Base-by-base conservation (phyloP, 2,888 invertebrate species). In the Mythimna albipuncta region DNA sequence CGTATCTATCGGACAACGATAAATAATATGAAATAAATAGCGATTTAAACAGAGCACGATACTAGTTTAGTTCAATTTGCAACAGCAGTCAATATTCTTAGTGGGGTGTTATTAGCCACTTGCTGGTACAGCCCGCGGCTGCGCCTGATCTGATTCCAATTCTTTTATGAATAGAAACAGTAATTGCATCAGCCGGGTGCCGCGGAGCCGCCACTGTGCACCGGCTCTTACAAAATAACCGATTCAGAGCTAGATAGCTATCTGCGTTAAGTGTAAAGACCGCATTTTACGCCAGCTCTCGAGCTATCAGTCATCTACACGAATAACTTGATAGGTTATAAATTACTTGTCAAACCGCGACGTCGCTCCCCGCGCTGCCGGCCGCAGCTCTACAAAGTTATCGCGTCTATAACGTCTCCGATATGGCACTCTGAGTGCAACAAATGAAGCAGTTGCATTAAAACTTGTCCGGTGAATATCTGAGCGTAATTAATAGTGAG, bases 381-480 rank as follows among this genome's bases (percentile, higher is more conserved):
- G 92, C 89, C 89, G 90, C 90, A 90, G 85, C 81, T 84, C 84
- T 84, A 92, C 94, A 95, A 94, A 95, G 94, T 93, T 95, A 95
- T 95, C 95, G 88, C 86, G 85, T 80, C 87, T 92, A 90, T 91
- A 93, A 91, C 92, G 92, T 93, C 91, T 87, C 90, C 89, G 95
- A 95, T 95, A 95, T 93, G 92, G 94, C 93, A 94, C 94, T 95
- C 92, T 92, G 89, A 90, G 91, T 87, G 90, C 90, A 92, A 94
- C 95, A 94, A 95, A 96, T 96, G 96, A 96, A 96, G 96, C 94
- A 93, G 95, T 96, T 94, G 96, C 95, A 95, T 96, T 96, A 95
- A 94, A 95, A 95, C 94, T 95, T 94, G 95, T 95, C 96, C 92
- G 87, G 90, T 91, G 93, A 93, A 94, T 95, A 95, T 95, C 95